Base-by-base conservation (phyloP, 2,888 invertebrate species). In the Synanthedon formicaeformis region DNA sequence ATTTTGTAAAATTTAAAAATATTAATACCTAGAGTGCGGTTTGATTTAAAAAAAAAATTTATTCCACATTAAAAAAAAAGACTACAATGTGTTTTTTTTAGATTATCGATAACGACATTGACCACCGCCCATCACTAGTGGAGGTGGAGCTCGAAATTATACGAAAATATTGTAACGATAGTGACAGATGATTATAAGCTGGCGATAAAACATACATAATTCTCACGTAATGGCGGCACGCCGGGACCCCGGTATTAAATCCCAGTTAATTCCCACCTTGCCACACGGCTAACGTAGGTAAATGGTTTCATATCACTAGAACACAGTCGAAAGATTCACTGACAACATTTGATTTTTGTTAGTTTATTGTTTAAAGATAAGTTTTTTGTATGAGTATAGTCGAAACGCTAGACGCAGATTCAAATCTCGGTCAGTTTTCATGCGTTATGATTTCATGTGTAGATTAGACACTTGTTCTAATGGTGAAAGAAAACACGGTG, bases 171-270 rank as follows among this genome's bases (percentile, higher is more conserved):
- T 78, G 80, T 85, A 82, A 83, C 79, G 81, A 84, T 85, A 84
- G 86, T 87, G 87, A 87, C 87, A 87, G 84, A 86, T 86, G 85
- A 87, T 86, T 86, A 86, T 86, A 86, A 86, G 82, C 81, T 78
- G 78, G 81, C 81, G 85, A 86, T 86, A 86, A 87, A 87, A 87
- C 85, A 86, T 77, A 87, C 85, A 87, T 85, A 85, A 86, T 86
- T 86, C 84, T 75, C 74, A 69, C 68, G 69, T 82, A 83, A 85
- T 82, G 74, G 82, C 71, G 70, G 63, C 61, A 61, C 61, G 62
- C 59, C 53, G 8, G 67, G 60, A 62, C 62, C 59, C 63, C 56
- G 62, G 65, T 67, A 69, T 71, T 71, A 71, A 64, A 61, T 57
- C 61, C 59, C 62, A 64, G 57, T 70, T 75, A 77, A 81, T 81